Evolutionary conservation across 2,113 vertebrate species (phyloP).

Genomic region (Gymnobelideus leadbeateri): DNA sequence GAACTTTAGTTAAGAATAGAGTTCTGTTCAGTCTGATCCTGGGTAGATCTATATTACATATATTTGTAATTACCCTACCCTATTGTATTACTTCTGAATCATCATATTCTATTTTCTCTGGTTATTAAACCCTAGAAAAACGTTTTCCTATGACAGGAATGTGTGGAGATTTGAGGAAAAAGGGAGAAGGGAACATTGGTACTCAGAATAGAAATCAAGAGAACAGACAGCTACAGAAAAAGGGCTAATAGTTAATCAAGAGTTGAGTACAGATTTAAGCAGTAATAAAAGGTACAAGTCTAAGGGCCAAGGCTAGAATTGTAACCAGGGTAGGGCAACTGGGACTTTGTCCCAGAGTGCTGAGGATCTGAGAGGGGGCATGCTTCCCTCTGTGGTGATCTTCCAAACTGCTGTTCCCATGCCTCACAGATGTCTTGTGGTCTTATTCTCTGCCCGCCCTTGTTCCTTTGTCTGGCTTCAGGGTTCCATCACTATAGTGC

Average conservation of each 20-base stretch:
- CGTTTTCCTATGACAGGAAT: too few relatives aligned
- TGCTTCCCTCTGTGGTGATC: too few relatives aligned
- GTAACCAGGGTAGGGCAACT: background rate
- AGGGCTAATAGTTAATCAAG: background rate
- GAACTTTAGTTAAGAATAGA: background rate
- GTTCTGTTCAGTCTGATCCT: background rate
- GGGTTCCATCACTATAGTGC: background rate
- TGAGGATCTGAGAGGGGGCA: background rate
- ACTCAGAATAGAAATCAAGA: too few relatives aligned
- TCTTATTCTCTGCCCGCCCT: background rate
- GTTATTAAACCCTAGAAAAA: too few relatives aligned
- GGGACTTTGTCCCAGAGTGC: background rate
- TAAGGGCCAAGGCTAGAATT: background rate
- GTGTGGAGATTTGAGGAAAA: too few relatives aligned
- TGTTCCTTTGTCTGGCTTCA: background rate
- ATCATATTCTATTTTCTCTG: too few relatives aligned
- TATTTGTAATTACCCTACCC: too few relatives aligned
- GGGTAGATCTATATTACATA: background rate
- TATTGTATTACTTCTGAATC: too few relatives aligned
- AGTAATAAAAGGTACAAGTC: background rate
- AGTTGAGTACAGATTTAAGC: background rate
- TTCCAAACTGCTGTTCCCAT: background rate
- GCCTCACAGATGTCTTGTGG: background rate
- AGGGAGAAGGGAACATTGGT: too few relatives aligned
- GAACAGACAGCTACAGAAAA: background rate